These are phyloP conservation scores for Ochropacha duplaris DNA, from an alignment of 2,888 invertebrate genomes.

Conservation along the genomic window DNA sequence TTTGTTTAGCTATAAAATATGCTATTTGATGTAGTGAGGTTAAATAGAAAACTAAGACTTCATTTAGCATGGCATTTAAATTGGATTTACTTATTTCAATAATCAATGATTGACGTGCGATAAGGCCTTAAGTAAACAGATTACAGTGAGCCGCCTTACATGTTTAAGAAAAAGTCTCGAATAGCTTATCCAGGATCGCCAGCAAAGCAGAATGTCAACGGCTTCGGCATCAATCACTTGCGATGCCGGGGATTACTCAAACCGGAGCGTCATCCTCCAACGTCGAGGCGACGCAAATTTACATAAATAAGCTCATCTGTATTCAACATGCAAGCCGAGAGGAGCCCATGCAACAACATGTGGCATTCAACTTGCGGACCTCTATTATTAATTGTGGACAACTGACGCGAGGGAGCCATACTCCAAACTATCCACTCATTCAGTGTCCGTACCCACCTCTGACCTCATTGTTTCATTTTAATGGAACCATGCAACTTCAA, in stretches of 20 bases:
- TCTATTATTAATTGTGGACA: conserved; percentile 79
- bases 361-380: conserved; percentile 77
- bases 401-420: conserved; percentile 63
- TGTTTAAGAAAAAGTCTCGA: conserved; percentile 30
- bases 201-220: conserved; percentile 61
- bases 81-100: not conserved
- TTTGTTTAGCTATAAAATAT: no score
- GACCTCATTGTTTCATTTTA: conserved; percentile 60
- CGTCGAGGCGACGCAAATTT: conserved; percentile 66
- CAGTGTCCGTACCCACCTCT: conserved; percentile 29
- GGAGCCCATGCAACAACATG: conserved; percentile 77
- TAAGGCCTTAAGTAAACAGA: not conserved
- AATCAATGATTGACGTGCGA: not conserved
- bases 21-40: no score
- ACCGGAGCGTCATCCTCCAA: conserved; percentile 62
- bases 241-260: conserved; percentile 67
- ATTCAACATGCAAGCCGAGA: conserved; percentile 71
- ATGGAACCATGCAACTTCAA: conserved; percentile 46
- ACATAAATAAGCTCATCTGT: conserved; percentile 80
- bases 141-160: not conserved
- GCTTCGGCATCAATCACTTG: conserved; percentile 73
- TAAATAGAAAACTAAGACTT: no score
- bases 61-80: not conserved
- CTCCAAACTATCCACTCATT: conserved; percentile 31
- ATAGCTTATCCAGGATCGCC: conserved; percentile 36